These are phyloP conservation scores for Cistogaster globosa DNA, from an alignment of 2,888 invertebrate species.

Conservation along the genomic window DNA sequence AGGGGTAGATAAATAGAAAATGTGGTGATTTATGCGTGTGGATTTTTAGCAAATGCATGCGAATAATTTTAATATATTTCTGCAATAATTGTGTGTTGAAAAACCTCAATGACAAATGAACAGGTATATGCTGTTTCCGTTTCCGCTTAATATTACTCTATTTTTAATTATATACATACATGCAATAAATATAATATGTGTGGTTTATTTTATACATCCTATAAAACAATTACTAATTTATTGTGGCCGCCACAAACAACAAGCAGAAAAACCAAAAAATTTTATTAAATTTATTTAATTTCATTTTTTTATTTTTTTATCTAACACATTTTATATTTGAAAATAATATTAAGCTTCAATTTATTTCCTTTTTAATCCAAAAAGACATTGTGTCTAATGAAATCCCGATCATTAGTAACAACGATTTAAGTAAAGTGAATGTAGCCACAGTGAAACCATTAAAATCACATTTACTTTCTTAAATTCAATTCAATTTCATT, in stretches of 20 bases:
- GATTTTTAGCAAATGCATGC: constrained; percentile 15
- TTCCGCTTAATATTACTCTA: constrained; percentile 52
- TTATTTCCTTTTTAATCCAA: not conserved
- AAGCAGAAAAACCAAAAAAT: not conserved
- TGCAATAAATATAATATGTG: not conserved
- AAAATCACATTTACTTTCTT: constrained; percentile 34
- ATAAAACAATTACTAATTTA: constrained; percentile 69
- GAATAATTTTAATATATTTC: constrained; percentile 26
- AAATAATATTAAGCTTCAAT: not conserved
- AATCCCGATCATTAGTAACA: too few species aligned
- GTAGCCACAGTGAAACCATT: constrained; percentile 8
- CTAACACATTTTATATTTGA: not conserved
- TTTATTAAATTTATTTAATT: constrained; percentile 2
- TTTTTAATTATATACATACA: not conserved
- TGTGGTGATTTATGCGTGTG: constrained; percentile 22
- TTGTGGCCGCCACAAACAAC: constrained; percentile 46
- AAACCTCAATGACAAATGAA: constrained; percentile 70
- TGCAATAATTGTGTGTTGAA: constrained; percentile 14
- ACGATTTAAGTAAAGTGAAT: not conserved
- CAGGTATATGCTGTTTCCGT: constrained; percentile 68
- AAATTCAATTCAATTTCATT: constrained; percentile 41
- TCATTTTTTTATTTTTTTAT: not conserved
- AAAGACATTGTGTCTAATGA: too few species aligned
- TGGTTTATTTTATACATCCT: constrained; percentile 34
- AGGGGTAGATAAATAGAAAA: constrained; percentile 18